These are phyloP conservation scores for Hypomecis punctinalis DNA, from an alignment of 2,888 invertebrate genomes.

Conservation along the genomic window DNA sequence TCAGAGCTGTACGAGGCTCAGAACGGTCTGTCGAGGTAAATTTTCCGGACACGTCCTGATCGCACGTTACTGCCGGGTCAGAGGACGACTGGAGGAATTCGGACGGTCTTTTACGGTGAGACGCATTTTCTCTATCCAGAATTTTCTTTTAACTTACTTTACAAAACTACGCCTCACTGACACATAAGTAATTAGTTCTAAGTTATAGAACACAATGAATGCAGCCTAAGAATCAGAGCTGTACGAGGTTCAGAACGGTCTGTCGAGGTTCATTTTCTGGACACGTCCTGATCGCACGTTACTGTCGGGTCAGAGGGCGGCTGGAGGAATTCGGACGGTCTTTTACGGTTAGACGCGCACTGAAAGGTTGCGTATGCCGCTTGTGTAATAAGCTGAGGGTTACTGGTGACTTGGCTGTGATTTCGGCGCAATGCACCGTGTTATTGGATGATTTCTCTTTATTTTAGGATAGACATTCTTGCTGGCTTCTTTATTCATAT, in stretches of 20 bases:
- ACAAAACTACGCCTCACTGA: too few relatives aligned
- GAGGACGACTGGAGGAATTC: too few relatives aligned
- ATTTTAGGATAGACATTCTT: background rate
- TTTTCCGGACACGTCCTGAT: too few relatives aligned
- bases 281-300: constrained; percentile 62
- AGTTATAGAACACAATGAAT: background rate
- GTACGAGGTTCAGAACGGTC: background rate
- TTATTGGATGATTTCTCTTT: background rate
- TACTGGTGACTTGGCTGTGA: background rate
- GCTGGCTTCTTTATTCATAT: too few relatives aligned
- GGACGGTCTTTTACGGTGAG: too few relatives aligned
- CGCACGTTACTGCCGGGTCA: too few relatives aligned
- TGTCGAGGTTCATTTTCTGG: constrained; percentile 14
- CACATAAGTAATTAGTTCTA: too few relatives aligned
- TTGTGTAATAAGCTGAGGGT: constrained; percentile 20
- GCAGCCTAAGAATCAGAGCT: background rate
- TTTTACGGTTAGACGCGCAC: constrained; percentile 51
- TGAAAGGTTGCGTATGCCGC: constrained; percentile 36
- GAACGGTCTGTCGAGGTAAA: too few relatives aligned
- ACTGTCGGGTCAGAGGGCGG: constrained; percentile 59
- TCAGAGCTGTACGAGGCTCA: too few relatives aligned
- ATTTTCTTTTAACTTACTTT: too few relatives aligned
- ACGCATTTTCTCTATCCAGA: too few relatives aligned
- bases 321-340: constrained; percentile 43
- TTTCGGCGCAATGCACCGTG: constrained; percentile 5